Conservation (phyloP, 1,140 invertebrate genomes). For the Acyrthosiphon pisum region DNA sequence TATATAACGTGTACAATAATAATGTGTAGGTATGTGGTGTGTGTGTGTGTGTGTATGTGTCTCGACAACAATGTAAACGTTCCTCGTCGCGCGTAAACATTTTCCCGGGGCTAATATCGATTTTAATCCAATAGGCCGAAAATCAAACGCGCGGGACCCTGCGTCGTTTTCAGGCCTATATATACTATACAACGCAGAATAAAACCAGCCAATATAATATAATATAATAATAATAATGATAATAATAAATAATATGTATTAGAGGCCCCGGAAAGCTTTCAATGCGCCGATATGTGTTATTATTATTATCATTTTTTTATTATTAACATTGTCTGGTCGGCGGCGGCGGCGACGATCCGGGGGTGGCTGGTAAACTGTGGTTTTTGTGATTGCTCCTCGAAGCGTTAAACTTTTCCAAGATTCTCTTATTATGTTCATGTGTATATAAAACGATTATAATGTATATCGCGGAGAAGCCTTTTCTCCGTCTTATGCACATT, state of each 20-base stretch:
- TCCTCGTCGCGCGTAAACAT: not conserved
- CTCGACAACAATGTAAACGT: not conserved
- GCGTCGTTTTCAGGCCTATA: not conserved
- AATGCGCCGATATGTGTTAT: conserved; percentile 17
- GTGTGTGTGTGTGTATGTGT: not conserved
- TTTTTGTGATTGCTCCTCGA: conserved; percentile 57
- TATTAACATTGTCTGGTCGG: conserved; percentile 45
- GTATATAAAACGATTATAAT: conserved; percentile 56
- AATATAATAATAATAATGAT: conserved; percentile 22
- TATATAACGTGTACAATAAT: not conserved
- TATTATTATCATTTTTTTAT: conserved; percentile 56
- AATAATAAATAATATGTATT: conserved; percentile 45
- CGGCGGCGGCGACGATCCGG: not conserved
- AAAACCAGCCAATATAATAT: conserved; percentile 7
- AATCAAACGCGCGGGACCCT: conserved; percentile 43
- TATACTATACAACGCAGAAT: not conserved
- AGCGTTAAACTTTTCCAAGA: conserved; percentile 56
- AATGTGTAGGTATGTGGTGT: not conserved
- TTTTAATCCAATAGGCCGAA: conserved; percentile 56
- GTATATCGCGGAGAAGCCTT: conserved; percentile 29
- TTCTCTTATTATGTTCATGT: conserved; percentile 34
- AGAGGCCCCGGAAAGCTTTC: conserved; percentile 30
- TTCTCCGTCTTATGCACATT: conserved; percentile 47
- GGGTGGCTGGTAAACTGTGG: conserved; percentile 53
- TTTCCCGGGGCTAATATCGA: conserved; percentile 1